phyloP scores from a whole-genome alignment of 1,140 invertebrate genomes.

The Phortica variegata region DNA sequence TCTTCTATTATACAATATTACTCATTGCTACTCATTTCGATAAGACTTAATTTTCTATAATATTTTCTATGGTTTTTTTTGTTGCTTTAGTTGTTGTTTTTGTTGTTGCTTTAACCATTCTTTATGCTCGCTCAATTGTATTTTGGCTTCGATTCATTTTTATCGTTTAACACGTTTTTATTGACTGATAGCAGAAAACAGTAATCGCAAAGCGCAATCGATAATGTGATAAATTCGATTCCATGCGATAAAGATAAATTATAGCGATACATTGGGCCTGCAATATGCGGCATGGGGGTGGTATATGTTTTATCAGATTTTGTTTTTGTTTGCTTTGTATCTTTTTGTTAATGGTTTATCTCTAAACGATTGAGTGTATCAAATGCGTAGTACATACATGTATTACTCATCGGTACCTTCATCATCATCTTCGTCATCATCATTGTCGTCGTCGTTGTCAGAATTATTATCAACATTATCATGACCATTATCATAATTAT shows the following conservation, averaged over 20 bases:
- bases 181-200: conserved; percentile 28
- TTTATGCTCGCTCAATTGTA: too few relatives aligned
- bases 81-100: conserved; percentile 1
- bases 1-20: neutral
- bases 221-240: conserved; percentile 46
- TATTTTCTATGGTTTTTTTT: neutral
- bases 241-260: conserved; percentile 25
- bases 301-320: conserved; percentile 19
- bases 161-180: conserved; percentile 38
- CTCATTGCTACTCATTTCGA: neutral
- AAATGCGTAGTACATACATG: too few relatives aligned
- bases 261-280: conserved; percentile 1
- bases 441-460: too few relatives aligned
- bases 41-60: neutral
- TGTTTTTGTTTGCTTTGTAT: conserved; percentile 4
- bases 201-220: conserved; percentile 38
- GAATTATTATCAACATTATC: too few relatives aligned
- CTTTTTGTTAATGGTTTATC: conserved; percentile 21
- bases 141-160: conserved; percentile 15
- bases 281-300: too few relatives aligned
- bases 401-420: too few relatives aligned
- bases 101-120: conserved; percentile 8
- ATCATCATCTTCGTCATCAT: too few relatives aligned
- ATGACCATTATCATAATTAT: too few relatives aligned
- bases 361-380: too few relatives aligned